These are phyloP conservation scores for Enhydra lutris DNA, from an alignment of 2,113 vertebrate species.

Conservation along the genomic window DNA sequence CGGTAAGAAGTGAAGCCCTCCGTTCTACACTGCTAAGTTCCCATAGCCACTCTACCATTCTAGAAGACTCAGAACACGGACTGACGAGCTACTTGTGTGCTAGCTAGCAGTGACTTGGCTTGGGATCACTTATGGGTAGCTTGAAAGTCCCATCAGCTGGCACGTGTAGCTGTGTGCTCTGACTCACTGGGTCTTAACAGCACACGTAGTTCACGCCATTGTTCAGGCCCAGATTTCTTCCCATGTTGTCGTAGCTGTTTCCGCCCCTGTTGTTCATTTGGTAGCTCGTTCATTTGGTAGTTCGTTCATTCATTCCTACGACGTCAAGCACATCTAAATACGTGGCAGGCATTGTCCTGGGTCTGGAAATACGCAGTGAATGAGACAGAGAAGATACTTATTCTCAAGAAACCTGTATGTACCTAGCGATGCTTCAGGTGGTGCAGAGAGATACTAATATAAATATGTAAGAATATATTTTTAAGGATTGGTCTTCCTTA, in stretches of 20 bases:
- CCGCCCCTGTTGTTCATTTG: neutral
- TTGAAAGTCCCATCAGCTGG: neutral
- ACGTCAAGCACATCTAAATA: neutral
- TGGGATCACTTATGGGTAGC: neutral
- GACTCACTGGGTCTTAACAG: neutral
- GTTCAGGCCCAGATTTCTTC: neutral
- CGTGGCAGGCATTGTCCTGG: neutral
- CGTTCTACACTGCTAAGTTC: neutral
- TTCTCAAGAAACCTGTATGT: neutral
- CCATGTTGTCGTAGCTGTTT: neutral
- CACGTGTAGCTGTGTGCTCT: neutral
- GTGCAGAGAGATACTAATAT: neutral
- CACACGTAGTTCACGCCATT: neutral
- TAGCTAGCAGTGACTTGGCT: neutral
- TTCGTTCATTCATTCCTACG: neutral
- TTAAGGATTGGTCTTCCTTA: neutral
- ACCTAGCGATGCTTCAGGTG: neutral
- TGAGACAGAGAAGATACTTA: neutral
- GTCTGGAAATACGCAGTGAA: neutral
- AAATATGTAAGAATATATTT: no score
- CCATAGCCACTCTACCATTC: fast-evolving
- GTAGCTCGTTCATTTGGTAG: neutral
- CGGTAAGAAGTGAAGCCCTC: neutral
- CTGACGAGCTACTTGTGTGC: neutral
- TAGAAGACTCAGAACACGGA: neutral